Evolutionary conservation across 2,888 invertebrate genomes (phyloP).

Genomic region (Drosophila stalkeri): DNA sequence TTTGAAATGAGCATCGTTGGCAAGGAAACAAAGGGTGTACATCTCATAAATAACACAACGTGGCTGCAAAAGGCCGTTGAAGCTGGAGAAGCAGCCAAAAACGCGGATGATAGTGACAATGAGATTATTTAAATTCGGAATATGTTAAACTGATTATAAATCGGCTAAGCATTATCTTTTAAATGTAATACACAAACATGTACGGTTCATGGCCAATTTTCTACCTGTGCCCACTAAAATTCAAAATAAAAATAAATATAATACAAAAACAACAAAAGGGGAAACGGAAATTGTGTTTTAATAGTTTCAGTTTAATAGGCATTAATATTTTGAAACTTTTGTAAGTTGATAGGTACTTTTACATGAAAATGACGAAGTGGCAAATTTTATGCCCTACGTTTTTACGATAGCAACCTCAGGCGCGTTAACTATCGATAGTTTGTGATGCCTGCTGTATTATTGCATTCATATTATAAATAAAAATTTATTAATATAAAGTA

Average conservation of each 20-base stretch:
- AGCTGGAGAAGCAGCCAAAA: conserved; percentile 91
- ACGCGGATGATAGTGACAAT: conserved; percentile 88
- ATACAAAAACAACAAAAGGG: background rate
- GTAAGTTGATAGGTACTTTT: too few relatives aligned
- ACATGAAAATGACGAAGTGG: too few relatives aligned
- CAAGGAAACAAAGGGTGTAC: conserved; percentile 91
- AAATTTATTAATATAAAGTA: background rate
- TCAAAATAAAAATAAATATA: background rate
- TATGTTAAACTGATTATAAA: conserved; percentile 48
- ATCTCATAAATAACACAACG: conserved; percentile 92
- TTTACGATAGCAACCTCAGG: background rate
- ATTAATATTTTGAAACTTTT: background rate
- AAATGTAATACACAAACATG: conserved; percentile 29
- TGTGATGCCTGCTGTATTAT: background rate
- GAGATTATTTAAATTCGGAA: conserved; percentile 81
- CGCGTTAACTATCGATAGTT: background rate
- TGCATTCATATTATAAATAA: background rate
- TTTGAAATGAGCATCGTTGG: conserved; percentile 98
- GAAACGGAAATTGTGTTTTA: background rate
- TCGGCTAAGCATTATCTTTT: conserved; percentile 37
- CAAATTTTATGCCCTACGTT: too few relatives aligned
- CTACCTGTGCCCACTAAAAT: background rate
- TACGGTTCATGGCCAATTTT: conserved; percentile 16
- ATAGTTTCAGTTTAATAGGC: background rate
- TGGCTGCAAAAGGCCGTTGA: conserved; percentile 94